Evolutionary conservation across 2,113 vertebrate species (phyloP).

Genomic region (Apaloderma vittatum): DNA sequence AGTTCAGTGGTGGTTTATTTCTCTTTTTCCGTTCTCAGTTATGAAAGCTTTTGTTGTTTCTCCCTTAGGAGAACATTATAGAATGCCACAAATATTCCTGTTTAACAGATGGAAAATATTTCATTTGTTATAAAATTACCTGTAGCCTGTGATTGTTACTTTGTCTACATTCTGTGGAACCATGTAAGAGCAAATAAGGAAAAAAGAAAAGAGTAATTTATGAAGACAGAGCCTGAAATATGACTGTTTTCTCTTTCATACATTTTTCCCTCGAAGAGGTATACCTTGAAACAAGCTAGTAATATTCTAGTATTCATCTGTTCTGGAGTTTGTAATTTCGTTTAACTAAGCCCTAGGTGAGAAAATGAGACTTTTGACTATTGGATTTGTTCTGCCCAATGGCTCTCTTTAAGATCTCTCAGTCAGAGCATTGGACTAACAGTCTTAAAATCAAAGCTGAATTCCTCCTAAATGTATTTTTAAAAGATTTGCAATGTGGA

Average conservation of each 20-base stretch:
- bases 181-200: not conserved
- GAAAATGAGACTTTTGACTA: not conserved
- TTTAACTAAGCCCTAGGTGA: not conserved
- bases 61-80: conserved; percentile 6
- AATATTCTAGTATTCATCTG: not conserved
- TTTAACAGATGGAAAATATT: conserved; percentile 37
- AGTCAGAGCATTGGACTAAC: not conserved
- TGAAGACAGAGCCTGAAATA: not conserved
- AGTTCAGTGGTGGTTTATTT: conserved; percentile 46
- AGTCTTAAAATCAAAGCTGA: conserved; percentile 18
- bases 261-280: not conserved
- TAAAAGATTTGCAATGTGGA: conserved; percentile 12
- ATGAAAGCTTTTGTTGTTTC: conserved; percentile 57
- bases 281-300: not conserved
- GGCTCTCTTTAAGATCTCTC: not conserved
- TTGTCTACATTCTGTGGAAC: not conserved
- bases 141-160: not conserved
- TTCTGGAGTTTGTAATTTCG: not conserved
- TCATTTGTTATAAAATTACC: conserved; percentile 33
- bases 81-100: conserved; percentile 24
- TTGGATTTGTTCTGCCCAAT: not conserved
- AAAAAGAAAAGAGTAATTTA: not conserved
- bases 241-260: not conserved
- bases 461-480: conserved; percentile 8
- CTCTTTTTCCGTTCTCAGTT: not conserved